A percentile compares a stretch with the other conserved stretches of the same genome.
These are phyloP conservation scores for Kryptopterus vitreolus DNA, from an alignment of 2,797 vertebrate species.

Conservation along the genomic window DNA sequence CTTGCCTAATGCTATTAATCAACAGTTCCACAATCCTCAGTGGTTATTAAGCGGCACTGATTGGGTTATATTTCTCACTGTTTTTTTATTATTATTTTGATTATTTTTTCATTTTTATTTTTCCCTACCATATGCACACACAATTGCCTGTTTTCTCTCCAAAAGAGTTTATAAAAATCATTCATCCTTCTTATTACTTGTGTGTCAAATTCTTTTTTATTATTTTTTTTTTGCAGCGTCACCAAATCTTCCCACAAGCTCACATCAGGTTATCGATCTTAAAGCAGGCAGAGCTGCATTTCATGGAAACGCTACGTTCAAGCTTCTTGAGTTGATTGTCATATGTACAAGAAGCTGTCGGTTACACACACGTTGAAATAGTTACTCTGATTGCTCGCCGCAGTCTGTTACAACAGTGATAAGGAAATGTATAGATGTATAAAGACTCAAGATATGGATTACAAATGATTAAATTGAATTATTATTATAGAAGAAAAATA, in stretches of 20 bases:
- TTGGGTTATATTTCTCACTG: conserved; percentile 56
- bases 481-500: no score
- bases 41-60: conserved; percentile 58
- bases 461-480: no score
- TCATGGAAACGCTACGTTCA: conserved; percentile 37
- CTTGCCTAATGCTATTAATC: conserved; percentile 59
- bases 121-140: conserved; percentile 6
- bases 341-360: no score
- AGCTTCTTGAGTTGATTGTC: no score
- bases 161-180: conserved; percentile 27
- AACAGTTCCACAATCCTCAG: conserved; percentile 53
- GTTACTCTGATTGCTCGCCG: no score
- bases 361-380: no score
- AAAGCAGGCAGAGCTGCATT: conserved; percentile 31
- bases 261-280: conserved; percentile 24
- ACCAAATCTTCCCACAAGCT: background rate
- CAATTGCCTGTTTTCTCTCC: conserved; percentile 8
- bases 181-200: background rate
- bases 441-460: no score
- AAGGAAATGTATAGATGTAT: no score
- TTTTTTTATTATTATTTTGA: conserved; percentile 18
- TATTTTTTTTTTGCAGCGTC: conserved; percentile 20
- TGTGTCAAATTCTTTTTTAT: conserved; percentile 18
- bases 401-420: no score
- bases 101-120: no score